A percentile compares a stretch with the other conserved stretches of the same genome.
phyloP scores from a whole-genome alignment of 2,888 invertebrate genomes.

The Cephus pygmeus region DNA sequence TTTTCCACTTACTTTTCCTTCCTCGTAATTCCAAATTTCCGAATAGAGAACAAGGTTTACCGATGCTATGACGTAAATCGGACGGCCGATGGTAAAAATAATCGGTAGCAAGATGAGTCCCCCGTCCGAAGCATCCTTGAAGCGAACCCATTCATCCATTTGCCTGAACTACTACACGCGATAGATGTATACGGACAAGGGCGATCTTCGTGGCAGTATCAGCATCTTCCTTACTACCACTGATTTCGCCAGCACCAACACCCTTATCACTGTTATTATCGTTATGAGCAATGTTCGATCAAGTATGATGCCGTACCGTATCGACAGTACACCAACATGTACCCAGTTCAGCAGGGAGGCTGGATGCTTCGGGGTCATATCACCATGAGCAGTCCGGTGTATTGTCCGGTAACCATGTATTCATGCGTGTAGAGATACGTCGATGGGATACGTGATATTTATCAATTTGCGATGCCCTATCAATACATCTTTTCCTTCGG shows the following conservation, averaged over 20 bases:
- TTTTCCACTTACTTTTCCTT: not conserved
- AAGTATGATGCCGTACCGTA: not conserved
- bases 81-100: not conserved
- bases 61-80: not conserved
- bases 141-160: conserved; percentile 39
- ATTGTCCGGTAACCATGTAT: not conserved
- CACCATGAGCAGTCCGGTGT: not conserved
- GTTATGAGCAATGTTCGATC: not conserved
- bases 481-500: not conserved
- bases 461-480: not conserved
- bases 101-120: conserved; percentile 16
- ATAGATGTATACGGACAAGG: not conserved
- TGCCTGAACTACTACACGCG: conserved; percentile 25
- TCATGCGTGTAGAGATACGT: not conserved
- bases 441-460: not conserved
- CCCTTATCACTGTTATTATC: not conserved
- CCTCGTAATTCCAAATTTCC: not conserved
- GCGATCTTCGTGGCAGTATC: not conserved
- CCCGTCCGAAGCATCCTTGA: conserved; percentile 28
- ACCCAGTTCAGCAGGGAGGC: not conserved
- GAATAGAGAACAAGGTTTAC: not conserved
- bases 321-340: not conserved
- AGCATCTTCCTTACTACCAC: not conserved
- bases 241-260: not conserved
- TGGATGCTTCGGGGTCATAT: not conserved